Evolutionary conservation across 1,140 invertebrate genomes (phyloP), one percentile per base, ranked within the genome.

Genomic region (Tetraneura akinire): DNA sequence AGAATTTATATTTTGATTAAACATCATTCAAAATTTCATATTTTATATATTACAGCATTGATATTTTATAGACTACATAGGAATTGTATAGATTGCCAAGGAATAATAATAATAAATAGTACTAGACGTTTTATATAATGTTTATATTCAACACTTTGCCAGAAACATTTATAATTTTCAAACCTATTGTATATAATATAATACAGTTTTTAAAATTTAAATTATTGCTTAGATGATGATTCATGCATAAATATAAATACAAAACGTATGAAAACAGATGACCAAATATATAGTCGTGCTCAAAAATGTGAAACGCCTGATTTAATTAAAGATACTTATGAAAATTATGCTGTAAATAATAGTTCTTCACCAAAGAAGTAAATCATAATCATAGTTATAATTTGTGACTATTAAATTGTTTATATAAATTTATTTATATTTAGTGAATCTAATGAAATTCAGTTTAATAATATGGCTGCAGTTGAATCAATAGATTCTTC

Each of bases 301-400:
- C 10, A 45, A 26, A 78, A 11, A 23, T 26, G 13, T 62, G 29
- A 78, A 45, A 78, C 62, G 74, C 74, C 74, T 29, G 74, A 78
- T 60, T 47, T 78, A 10, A 47, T 78, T 60, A 78, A 9, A 62
- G 74, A 78, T 62, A 16, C 74, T 47, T 78, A 60, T 26, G 74
- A 29, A 26, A 51, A 23, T 8, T 5, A 21, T 37, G 8, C 3
- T 21, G 42, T 21, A 23, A 42, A 45, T 47, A 68, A 68, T 29
- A n/a, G 51, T 53, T 68, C 10, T 71, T 47, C 42, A 45, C 16
- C 13, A 26, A 78, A 78, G 29, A 11, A 78, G 55, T 62, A 62
- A 78, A 21, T 51, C 0, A 51, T 5, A 29, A 14, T 11, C 11
- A 1, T n/a, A 5, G 5, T 47, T 57, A 32, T 5, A 64, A 37